Evolutionary conservation across 1,140 invertebrate species (phyloP).

Genomic region (Tyrophagus putrescentiae): DNA sequence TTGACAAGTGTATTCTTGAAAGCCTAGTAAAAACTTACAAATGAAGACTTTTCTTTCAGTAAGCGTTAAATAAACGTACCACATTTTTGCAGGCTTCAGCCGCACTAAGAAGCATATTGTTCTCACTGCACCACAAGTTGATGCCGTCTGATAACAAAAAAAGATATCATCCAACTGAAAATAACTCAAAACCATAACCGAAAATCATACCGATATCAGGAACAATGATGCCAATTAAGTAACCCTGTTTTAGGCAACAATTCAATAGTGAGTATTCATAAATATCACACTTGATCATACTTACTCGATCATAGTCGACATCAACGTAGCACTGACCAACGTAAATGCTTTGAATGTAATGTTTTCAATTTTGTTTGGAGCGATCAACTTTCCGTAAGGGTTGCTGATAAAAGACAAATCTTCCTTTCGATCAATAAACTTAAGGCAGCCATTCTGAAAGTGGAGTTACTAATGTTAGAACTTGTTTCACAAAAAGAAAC

Average conservation of each 20-base stretch:
- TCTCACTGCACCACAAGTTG: slow-evolving; percentile 22
- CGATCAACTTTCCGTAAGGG: slow-evolving; percentile 93
- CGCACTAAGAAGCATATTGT: slow-evolving; percentile 10
- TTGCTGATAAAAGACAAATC: slow-evolving; percentile 74
- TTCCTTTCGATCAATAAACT: slow-evolving; percentile 4
- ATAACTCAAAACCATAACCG: no score
- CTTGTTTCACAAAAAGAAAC: slow-evolving; percentile 37
- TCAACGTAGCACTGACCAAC: slow-evolving; percentile 93
- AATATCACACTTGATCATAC: slow-evolving; percentile 15
- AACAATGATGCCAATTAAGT: slow-evolving; percentile 14
- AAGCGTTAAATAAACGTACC: slow-evolving; percentile 9
- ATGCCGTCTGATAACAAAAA: no score
- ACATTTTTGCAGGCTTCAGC: slow-evolving; percentile 21
- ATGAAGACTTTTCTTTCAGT: slow-evolving; percentile 10
- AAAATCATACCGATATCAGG: slow-evolving; percentile 17
- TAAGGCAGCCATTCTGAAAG: background rate
- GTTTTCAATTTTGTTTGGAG: slow-evolving; percentile 97
- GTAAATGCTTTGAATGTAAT: slow-evolving; percentile 81
- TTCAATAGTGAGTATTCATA: background rate
- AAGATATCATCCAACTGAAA: no score
- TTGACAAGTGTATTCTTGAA: slow-evolving; percentile 78
- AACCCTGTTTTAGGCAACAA: background rate
- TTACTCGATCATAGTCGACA: slow-evolving; percentile 84
- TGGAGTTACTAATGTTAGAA: slow-evolving; percentile 32
- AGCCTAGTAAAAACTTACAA: slow-evolving; percentile 36